phyloP scores from a whole-genome alignment of 2,888 invertebrate genomes.

The Drosophila villosipedis region DNA sequence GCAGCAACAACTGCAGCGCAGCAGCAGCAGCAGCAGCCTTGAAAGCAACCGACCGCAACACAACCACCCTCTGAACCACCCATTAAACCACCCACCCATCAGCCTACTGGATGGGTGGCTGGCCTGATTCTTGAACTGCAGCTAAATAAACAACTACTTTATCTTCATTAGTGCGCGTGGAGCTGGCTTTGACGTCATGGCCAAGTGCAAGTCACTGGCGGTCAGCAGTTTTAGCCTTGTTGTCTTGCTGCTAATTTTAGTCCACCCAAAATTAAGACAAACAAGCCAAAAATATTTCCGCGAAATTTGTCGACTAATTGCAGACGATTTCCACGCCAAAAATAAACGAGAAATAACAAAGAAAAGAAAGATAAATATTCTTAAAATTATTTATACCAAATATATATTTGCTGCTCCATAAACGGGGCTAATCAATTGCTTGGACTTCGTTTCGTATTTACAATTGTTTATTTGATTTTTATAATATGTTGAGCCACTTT shows the following conservation, averaged over 20 bases:
- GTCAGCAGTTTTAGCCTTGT: slow-evolving; percentile 28
- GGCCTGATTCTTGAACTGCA: slow-evolving; percentile 23
- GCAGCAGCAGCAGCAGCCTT: slow-evolving; percentile 46
- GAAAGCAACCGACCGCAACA: slow-evolving; percentile 12
- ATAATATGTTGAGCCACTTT: slow-evolving; percentile 13
- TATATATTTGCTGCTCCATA: slow-evolving; percentile 7
- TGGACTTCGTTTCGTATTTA: slow-evolving; percentile 6
- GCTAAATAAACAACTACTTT: slow-evolving; percentile 59
- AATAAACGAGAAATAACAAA: slow-evolving; percentile 40
- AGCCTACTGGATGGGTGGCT: slow-evolving; percentile 1
- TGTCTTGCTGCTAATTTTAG: slow-evolving; percentile 60
- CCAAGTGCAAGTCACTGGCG: slow-evolving; percentile 51
- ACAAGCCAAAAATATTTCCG: slow-evolving; percentile 49
- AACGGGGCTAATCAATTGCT: slow-evolving; percentile 45
- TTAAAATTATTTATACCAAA: not conserved
- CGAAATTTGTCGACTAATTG: slow-evolving; percentile 47
- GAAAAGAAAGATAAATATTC: not conserved
- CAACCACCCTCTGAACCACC: not conserved
- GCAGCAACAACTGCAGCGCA: slow-evolving; percentile 22
- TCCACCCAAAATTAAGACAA: slow-evolving; percentile 37
- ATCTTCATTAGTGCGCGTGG: slow-evolving; percentile 63
- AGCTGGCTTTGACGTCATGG: slow-evolving; percentile 63
- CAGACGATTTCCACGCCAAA: slow-evolving; percentile 37
- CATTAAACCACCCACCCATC: not conserved
- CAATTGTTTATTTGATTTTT: slow-evolving; percentile 13